phyloP scores from a whole-genome alignment of 2,888 invertebrate genomes.

The Epiblema foenella region DNA sequence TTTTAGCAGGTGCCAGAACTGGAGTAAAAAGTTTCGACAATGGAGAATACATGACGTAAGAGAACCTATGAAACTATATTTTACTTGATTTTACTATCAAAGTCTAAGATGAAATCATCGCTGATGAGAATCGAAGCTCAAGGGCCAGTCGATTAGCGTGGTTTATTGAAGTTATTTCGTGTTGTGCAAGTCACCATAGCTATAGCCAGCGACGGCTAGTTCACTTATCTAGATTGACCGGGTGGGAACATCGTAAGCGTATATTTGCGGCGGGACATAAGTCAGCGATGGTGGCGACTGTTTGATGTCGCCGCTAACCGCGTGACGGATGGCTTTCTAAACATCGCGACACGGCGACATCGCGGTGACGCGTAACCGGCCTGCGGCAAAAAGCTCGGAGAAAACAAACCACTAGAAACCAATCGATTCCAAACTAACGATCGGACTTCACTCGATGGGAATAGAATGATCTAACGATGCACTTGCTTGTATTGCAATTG shows the following conservation, averaged over 20 bases:
- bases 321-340: constrained; percentile 83
- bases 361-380: constrained; percentile 44
- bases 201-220: constrained; percentile 48
- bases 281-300: constrained; percentile 56
- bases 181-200: constrained; percentile 51
- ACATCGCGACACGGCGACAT: constrained; percentile 64
- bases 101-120: constrained; percentile 5
- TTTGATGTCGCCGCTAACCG: constrained; percentile 75
- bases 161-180: constrained; percentile 43
- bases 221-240: constrained; percentile 47
- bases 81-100: background rate
- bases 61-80: constrained; percentile 12
- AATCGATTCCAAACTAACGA: constrained; percentile 65
- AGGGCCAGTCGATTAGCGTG: constrained; percentile 36
- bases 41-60: background rate
- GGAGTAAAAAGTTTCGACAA: constrained; percentile 10
- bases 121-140: too few relatives aligned
- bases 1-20: background rate
- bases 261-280: constrained; percentile 64
- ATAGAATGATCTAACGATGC: constrained; percentile 28
- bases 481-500: constrained; percentile 14
- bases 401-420: constrained; percentile 75
- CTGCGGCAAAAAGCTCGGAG: constrained; percentile 73
- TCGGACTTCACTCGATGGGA: constrained; percentile 28
- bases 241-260: constrained; percentile 47